A percentile compares a stretch with the other conserved stretches of the same genome.
Evolutionary conservation across 1,140 invertebrate genomes (phyloP).

Genomic region (Monomorium pharaonis): DNA sequence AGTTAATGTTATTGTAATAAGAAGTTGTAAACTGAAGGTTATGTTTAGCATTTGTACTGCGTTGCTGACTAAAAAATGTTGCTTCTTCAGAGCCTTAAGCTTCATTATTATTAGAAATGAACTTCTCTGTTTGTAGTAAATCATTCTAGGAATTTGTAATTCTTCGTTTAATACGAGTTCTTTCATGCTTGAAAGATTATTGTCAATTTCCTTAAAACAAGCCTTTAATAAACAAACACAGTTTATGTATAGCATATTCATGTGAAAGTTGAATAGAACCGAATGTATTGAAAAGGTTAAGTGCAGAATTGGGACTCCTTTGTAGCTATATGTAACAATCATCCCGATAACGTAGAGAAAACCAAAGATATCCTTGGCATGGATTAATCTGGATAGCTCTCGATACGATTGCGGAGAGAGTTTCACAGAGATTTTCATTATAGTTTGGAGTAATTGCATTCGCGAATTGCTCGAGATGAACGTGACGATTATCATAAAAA

Average conservation of each 20-base stretch:
- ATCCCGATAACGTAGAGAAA: neutral
- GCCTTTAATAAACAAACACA: neutral
- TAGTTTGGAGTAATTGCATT: neutral
- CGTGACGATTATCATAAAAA: neutral
- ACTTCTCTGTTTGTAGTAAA: neutral
- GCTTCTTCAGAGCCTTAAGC: constrained; percentile 72
- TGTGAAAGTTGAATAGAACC: neutral
- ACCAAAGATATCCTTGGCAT: neutral
- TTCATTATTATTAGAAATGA: neutral
- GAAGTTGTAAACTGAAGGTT: constrained; percentile 73
- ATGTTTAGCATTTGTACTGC: constrained; percentile 73
- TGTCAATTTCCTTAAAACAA: neutral
- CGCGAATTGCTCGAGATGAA: neutral
- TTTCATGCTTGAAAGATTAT: no score
- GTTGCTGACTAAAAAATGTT: constrained; percentile 75
- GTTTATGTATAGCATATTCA: neutral
- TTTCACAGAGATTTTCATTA: neutral
- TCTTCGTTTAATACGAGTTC: neutral
- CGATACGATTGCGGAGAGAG: neutral
- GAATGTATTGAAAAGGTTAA: no score
- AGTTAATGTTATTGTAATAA: constrained; percentile 67
- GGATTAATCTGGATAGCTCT: neutral
- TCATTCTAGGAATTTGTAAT: no score
- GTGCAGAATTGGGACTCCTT: no score
- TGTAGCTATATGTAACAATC: no score